Evolutionary conservation across 2,888 invertebrate genomes (phyloP), one percentile per base, ranked within the genome.

Genomic region (Agonopterix alstromeriana): DNA sequence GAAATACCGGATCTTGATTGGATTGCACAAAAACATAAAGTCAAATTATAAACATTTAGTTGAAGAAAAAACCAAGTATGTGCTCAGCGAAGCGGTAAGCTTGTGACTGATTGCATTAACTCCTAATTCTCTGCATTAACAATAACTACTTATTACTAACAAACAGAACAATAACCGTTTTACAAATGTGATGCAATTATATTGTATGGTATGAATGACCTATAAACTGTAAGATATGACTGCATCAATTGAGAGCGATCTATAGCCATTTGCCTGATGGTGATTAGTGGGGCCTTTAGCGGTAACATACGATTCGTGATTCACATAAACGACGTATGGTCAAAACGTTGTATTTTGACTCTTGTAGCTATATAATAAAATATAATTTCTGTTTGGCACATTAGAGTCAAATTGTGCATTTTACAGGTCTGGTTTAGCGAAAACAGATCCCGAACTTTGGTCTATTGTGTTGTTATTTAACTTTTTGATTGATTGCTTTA

Each of bases 301-400:
- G 42, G 46, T 59, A 57, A 58, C 53, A 53, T 53, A 50, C 52
- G 48, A 55, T 42, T 54, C 55, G 55, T 56, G 60, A 57, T 53
- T 44, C 52, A 38, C 55, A 43, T 43, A 27, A 42, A 12, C 10
- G 42, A 14, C 17, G 10, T 27, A 27, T 27, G 27, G 27, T 27
- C 7, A 27, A 27, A 27, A 27, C 27, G 2, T 27, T 27, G 27
- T 5, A 27, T 27, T 27, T 27, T 27, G 7, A 7, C 27, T 27
- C 27, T 27, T 27, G 27, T 27, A 27, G 27, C 27, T 27, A 7
- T 27, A 5, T 27, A 27, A 27, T 27, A 27, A 27, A 27, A 27
- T 27, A 27, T 27, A 27, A 27, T 27, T 27, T 27, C 5, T 3
- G 27, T 27, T 27, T 5, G 27, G 27, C 5, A 27, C 27, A 5